Evolutionary conservation across 2,113 vertebrate species (phyloP), one percentile per base, ranked within the genome.

Genomic region (Barnardius zonarius): DNA sequence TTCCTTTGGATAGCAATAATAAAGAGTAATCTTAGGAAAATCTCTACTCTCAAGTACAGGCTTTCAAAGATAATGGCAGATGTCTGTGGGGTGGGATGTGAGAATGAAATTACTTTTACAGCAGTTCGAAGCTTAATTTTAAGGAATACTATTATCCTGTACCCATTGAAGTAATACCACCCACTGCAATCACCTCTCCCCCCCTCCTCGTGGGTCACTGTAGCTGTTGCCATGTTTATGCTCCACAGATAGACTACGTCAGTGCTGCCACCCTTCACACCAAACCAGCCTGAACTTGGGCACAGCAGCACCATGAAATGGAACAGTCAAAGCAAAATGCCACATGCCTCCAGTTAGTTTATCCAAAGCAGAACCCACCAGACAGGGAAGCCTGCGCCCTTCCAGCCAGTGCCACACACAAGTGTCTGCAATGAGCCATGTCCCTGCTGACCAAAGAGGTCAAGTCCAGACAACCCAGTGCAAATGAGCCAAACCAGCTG

Each of bases 221-320:
- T 28, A 14, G 43, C 49, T 10, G 25, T 51, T 43, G 46, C 25
- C 44, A 28, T 10, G 35, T 11, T 43, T 5, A 13, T 4, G 28
- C 28, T 63, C 48, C 35, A 8, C 1, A 4, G 31, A 17, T 0
- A 41, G 9, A 39, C 2, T 1, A 12, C 5, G 6, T 6, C 30
- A 25, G 18, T 5, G 2, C 31, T 49, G 61, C 31, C 27, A 48
- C 13, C 35, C 49, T n/a, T 18, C 28, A 11, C 31, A 12, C 27
- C 46, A 27, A n/a, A 62, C 5, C 33, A 16, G 35, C 35, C 19
- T 22, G 25, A n/a, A 37, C 37, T 25, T 0, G 1, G 57, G 23
- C 55, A 57, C 1, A 0, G 77, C 24, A 76, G 49, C n/a, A 46
- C 43, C 63, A 14, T 2, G 25, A 41, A 63, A 62, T 1, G 25